Evolutionary conservation across 1,140 invertebrate genomes (phyloP).

Genomic region (Brachionus calyciflorus): DNA sequence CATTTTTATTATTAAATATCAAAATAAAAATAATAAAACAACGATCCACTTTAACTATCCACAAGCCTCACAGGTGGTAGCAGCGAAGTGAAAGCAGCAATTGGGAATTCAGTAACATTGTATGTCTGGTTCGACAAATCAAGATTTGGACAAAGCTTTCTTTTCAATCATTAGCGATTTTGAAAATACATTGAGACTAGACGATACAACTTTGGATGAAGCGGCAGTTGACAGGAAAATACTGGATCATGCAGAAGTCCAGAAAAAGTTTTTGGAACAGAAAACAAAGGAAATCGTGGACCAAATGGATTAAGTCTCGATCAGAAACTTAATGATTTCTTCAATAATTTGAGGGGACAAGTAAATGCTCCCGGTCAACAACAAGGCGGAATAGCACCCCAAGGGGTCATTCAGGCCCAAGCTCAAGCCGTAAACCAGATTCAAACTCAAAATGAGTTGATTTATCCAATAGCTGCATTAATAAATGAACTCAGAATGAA

Average conservation of each 20-base stretch:
- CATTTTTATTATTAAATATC: too few species aligned
- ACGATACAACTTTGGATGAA: constrained; percentile 15
- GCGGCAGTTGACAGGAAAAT: constrained; percentile 10
- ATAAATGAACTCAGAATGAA: constrained; percentile 1
- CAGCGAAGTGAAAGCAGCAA: too few species aligned
- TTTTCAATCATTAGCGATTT: constrained; percentile 22
- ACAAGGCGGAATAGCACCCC: not conserved
- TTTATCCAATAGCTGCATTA: not conserved
- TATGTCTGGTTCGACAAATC: constrained; percentile 19
- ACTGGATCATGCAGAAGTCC: not conserved
- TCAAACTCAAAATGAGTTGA: not conserved
- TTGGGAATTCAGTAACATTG: not conserved
- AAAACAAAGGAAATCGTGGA: constrained; percentile 12
- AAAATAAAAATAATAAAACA: too few species aligned
- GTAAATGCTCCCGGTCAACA: not conserved
- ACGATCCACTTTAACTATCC: too few species aligned
- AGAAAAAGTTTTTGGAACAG: not conserved
- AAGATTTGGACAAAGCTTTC: too few species aligned
- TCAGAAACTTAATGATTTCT: too few species aligned
- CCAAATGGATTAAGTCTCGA: too few species aligned
- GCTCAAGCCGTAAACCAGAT: not conserved
- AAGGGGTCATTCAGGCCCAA: not conserved
- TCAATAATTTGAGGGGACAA: too few species aligned
- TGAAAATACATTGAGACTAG: constrained; percentile 7
- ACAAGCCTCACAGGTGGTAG: too few species aligned